These are phyloP conservation scores for Agriotes lineatus DNA, from an alignment of 2,888 invertebrate species.

Conservation along the genomic window DNA sequence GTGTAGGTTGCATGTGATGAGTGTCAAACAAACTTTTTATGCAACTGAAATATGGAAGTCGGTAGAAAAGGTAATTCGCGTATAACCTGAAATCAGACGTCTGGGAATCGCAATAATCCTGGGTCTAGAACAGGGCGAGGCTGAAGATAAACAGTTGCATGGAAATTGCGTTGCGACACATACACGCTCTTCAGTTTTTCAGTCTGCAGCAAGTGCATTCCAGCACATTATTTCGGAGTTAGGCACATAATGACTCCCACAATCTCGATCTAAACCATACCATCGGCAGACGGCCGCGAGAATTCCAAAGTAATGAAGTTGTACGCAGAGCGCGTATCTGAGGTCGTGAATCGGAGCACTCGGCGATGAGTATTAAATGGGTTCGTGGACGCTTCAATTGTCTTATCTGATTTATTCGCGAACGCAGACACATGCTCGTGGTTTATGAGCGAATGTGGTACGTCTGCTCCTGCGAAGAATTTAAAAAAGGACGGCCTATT, in stretches of 20 bases:
- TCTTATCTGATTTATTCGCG: slow-evolving; percentile 37
- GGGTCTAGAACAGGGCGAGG: too few species aligned
- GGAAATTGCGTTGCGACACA: too few species aligned
- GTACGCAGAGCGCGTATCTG: slow-evolving; percentile 29
- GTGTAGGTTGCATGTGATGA: too few species aligned
- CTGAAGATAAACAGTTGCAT: too few species aligned
- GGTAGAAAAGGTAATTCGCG: too few species aligned
- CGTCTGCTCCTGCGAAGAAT: background rate
- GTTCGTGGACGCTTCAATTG: slow-evolving; percentile 31
- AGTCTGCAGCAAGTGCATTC: too few species aligned
- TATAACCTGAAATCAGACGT: too few species aligned
- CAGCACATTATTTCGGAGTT: too few species aligned
- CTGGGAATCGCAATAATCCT: too few species aligned
- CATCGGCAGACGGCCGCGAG: background rate
- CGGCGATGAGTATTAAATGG: slow-evolving; percentile 32
- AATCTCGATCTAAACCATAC: background rate
- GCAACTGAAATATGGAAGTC: too few species aligned
- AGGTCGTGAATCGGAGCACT: slow-evolving; percentile 36
- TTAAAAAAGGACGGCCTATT: background rate
- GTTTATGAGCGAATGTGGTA: slow-evolving; percentile 23
- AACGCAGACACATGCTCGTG: slow-evolving; percentile 21
- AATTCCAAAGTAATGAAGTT: slow-evolving; percentile 34
- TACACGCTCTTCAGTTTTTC: too few species aligned
- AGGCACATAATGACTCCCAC: background rate
- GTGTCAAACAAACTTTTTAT: too few species aligned